phyloP scores from a whole-genome alignment of 1,140 invertebrate species.

The Hydropsyche tenuis region DNA sequence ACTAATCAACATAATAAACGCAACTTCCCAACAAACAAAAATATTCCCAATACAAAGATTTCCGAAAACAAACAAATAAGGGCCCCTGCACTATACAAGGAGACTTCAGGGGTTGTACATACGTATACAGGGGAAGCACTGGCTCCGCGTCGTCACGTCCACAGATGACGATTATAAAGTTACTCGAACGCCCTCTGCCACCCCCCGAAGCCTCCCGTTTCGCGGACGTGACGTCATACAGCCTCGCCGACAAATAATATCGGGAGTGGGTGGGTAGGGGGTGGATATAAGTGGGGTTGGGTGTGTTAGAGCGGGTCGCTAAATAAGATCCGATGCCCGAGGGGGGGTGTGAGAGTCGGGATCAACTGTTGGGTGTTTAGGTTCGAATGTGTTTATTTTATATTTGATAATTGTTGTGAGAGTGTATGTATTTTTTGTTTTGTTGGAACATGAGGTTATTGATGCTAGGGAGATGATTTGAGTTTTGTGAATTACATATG shows the following conservation, averaged over 20 bases:
- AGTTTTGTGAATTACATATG: too few species aligned
- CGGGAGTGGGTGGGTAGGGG: constrained; percentile 30
- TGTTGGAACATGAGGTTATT: background rate
- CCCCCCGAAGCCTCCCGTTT: constrained; percentile 16
- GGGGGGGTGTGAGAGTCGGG: background rate
- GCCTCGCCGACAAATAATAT: constrained; percentile 43
- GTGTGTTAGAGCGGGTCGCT: too few species aligned
- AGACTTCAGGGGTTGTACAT: background rate
- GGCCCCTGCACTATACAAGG: too few species aligned
- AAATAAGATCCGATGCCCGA: constrained; percentile 36
- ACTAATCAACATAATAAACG: too few species aligned
- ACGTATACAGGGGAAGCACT: background rate
- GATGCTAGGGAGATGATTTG: too few species aligned
- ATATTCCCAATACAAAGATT: too few species aligned
- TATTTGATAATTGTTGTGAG: background rate
- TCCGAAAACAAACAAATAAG: too few species aligned
- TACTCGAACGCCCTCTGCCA: constrained; percentile 33
- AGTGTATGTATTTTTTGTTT: background rate
- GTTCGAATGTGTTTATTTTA: too few species aligned
- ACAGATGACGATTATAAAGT: constrained; percentile 47
- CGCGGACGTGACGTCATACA: constrained; percentile 45
- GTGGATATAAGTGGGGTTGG: too few species aligned
- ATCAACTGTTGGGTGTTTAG: background rate
- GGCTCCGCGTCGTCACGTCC: constrained; percentile 37
- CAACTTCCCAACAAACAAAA: too few species aligned